Base-by-base conservation (phyloP, 2,113 vertebrate genomes). In the Xenotilapia flavipinnis region DNA sequence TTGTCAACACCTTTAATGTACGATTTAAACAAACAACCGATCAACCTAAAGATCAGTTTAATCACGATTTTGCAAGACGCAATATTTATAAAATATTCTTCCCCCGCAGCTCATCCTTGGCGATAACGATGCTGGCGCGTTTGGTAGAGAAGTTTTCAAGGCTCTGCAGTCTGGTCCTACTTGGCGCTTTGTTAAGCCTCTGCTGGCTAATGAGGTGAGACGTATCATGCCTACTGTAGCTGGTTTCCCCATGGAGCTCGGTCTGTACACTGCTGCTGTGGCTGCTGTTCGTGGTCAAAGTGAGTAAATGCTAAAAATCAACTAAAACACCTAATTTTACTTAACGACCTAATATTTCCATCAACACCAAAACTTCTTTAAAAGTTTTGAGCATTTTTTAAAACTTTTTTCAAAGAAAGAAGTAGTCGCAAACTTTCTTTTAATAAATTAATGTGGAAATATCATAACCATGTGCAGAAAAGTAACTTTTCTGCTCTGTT, bases 161-260 rank as follows among this genome's bases (percentile, higher is more conserved):
- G 62, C 90, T 12, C 55, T 97, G 85, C 92, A 93, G 58, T 82
- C 53, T 2, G 96, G 97, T 42, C 1, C 85, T 5, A 53, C 83
- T 19, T 86, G 91, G 1, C 93, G 94, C 0, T 90, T 95, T 83
- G 87, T 91, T 1, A 97, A 97, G 84, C 95, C 97, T 0, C 0
- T 97, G 73, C 83, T 97, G 91, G 79, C 89, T 54, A 88, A 92
- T 65, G 97, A 97, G 91, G 33, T 97, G 47, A 95, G 95, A 0
- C 94, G 93, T 31, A 92, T 97, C 38, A 0, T 97, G 3, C 97
- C 97, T 4, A 97, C 96, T 38, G 91, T 86, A 86, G 82, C 96
- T 0, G 97, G 97, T 14, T 36, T 97, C 40, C 97, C 97, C 0
- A 91, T 98, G 93, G 97, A 97, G 53, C 88, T 97, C 0, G 87